Evolutionary conservation across 2,888 invertebrate genomes (phyloP), one percentile per base, ranked within the genome.

Genomic region (Standfussiana lucernea): DNA sequence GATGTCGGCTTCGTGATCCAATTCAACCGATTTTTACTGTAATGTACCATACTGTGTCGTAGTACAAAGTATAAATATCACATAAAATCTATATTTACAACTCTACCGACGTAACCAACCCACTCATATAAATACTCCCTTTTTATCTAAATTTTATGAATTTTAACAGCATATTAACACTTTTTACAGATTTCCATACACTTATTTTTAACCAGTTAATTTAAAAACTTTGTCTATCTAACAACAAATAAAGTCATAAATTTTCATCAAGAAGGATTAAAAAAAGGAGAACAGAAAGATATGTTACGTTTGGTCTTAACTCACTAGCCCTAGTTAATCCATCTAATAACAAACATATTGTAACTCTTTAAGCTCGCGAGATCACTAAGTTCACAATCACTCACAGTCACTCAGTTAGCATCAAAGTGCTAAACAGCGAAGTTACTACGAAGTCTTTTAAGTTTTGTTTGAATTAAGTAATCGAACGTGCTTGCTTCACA

Each of bases 321-420:
- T 72, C 62, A 80, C 61, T 77, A 81, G 64, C 67, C 72, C 68
- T 80, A 77, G 74, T 77, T 82, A 77, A 82, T 86, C 70, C 71
- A 78, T 66, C 62, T 76, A 79, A 84, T 79, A 79, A 82, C 78
- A 84, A 85, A 86, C 80, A 78, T 82, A 72, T 71, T 70, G 42
- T 82, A 77, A 80, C 72, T 76, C 70, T 84, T 86, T 92, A 94
- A 94, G 93, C 94, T 94, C 94, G 85, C 92, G 90, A 93, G 91
- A 92, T 94, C 92, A 92, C 90, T 90, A 84, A 82, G 80, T 89
- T 90, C 86, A 88, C 82, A 79, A 77, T 79, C 79, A 84, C 83
- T 79, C 75, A 73, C 83, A 80, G 69, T 81, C 72, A 65, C 77
- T 77, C 50, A 72, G 67, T 74, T 72, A 79, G 77, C 75, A 77